Percentiles rank a stretch among this genome's conserved stretches.
phyloP scores from a whole-genome alignment of 1,140 invertebrate genomes.

The Platyscapa corneri region DNA sequence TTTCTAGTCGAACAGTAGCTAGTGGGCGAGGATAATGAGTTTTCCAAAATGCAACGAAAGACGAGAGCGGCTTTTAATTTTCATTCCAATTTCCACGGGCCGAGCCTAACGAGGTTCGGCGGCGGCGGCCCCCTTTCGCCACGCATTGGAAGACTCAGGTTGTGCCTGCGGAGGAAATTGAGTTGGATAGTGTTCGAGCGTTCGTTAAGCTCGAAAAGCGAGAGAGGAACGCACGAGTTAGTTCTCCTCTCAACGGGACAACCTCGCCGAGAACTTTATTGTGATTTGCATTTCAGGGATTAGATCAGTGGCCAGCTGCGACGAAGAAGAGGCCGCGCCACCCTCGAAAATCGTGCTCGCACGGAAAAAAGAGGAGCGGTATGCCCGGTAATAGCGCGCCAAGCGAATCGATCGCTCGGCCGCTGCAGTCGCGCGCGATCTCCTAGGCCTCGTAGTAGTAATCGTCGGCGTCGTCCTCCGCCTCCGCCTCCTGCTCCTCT shows the following conservation, averaged over 20 bases:
- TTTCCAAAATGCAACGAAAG: neutral
- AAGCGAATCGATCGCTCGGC: neutral
- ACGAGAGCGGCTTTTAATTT: too few species aligned
- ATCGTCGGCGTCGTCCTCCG: too few species aligned
- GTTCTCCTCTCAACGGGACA: too few species aligned
- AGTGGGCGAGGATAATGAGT: neutral
- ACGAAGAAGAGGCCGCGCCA: neutral
- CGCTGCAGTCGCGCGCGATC: neutral
- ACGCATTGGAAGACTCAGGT: neutral
- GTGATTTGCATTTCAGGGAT: slow-evolving; percentile 4
- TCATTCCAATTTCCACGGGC: too few species aligned
- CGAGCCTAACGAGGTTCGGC: neutral
- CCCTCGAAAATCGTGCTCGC: neutral
- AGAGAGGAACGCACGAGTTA: too few species aligned
- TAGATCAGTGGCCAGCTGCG: neutral
- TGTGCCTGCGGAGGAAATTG: neutral
- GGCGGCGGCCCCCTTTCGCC: neutral
- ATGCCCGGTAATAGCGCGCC: slow-evolving; percentile 7
- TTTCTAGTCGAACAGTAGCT: too few species aligned
- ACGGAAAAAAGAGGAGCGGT: slow-evolving; percentile 22
- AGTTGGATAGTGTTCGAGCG: too few species aligned
- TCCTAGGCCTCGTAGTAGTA: too few species aligned
- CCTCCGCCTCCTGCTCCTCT: neutral
- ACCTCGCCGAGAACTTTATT: neutral
- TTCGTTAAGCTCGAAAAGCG: too few species aligned